Conservation (phyloP, 2,113 vertebrate genomes). For the Chiloscyllium plagiosum region DNA sequence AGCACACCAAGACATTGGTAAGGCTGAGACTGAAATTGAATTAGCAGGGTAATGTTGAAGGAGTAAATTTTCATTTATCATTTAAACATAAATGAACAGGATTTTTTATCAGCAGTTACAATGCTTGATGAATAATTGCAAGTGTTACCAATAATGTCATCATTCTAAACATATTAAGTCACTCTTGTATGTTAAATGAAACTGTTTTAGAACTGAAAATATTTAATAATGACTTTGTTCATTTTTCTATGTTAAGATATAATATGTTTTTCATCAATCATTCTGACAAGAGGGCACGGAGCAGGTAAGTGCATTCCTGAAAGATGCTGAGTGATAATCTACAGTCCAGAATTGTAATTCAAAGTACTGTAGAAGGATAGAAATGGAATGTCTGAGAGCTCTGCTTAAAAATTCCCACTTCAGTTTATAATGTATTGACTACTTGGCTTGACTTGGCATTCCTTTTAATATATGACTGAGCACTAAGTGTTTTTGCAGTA, state of each 20-base stretch:
- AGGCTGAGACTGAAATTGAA: slow-evolving; percentile 13
- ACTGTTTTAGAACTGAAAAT: slow-evolving; percentile 3
- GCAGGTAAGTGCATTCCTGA: slow-evolving; percentile 19
- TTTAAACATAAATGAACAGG: slow-evolving; percentile 31
- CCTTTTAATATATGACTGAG: not conserved
- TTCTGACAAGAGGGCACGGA: not conserved
- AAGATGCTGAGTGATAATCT: not conserved
- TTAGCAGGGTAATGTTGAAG: slow-evolving; percentile 13
- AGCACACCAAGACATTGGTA: not conserved
- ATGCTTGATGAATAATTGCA: slow-evolving; percentile 26
- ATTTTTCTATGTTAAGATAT: slow-evolving; percentile 20
- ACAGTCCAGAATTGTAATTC: slow-evolving; percentile 5
- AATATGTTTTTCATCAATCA: slow-evolving; percentile 34
- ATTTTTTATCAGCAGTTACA: slow-evolving; percentile 29
- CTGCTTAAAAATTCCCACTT: not conserved
- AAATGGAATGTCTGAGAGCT: not conserved
- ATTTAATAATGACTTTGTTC: slow-evolving; percentile 29
- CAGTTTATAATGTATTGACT: not conserved
- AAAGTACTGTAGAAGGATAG: not conserved
- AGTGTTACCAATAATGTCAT: slow-evolving; percentile 11
- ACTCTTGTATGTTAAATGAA: slow-evolving; percentile 17
- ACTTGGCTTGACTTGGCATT: not conserved
- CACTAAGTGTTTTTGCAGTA: not conserved
- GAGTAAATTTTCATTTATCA: slow-evolving; percentile 37
- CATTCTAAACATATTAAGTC: not conserved